Conservation (phyloP, 2,113 vertebrate species). For the Daubentonia madagascariensis region DNA sequence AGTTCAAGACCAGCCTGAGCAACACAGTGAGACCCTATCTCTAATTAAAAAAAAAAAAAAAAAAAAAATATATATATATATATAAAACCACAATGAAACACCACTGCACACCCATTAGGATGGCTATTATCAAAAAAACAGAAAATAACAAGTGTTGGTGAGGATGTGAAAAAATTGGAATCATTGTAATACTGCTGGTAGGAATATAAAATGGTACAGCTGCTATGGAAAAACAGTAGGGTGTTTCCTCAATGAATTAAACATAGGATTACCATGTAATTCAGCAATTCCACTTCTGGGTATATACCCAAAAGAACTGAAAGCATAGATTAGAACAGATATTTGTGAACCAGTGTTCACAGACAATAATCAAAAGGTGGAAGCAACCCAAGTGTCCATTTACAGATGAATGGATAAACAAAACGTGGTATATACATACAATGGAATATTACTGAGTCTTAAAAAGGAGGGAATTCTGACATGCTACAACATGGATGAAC, state of each 20-base stretch:
- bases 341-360: background rate
- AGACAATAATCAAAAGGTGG: background rate
- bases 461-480: background rate
- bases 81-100: background rate
- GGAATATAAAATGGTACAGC: background rate
- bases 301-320: background rate
- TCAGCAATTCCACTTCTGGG: background rate
- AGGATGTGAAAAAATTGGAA: background rate
- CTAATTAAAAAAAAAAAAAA: too few relatives aligned
- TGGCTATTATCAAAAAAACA: background rate
- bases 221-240: background rate
- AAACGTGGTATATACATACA: background rate
- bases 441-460: background rate
- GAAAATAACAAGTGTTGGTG: background rate
- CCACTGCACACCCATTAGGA: background rate
- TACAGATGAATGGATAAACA: background rate
- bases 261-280: background rate
- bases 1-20: too few relatives aligned
- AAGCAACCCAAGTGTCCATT: background rate
- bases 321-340: background rate
- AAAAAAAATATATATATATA: too few relatives aligned
- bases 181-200: background rate
- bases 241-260: background rate
- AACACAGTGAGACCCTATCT: too few relatives aligned
- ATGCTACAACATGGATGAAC: background rate